Base-by-base conservation (phyloP, 1,140 invertebrate genomes). In the Bilobella aurantiaca region DNA sequence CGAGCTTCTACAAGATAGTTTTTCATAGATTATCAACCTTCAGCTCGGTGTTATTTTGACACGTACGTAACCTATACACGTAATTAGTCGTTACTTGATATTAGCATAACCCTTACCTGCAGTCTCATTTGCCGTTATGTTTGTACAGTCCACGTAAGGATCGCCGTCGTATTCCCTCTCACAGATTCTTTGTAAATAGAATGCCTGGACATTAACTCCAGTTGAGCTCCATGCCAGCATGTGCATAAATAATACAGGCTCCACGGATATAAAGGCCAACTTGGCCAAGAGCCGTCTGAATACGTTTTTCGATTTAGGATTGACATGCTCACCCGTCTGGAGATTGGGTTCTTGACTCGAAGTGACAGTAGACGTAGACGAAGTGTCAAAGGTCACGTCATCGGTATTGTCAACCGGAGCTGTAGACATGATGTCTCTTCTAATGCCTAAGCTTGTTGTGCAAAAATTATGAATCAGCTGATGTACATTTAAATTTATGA, bases 171-270 rank as follows among this genome's bases (percentile, higher is more conserved):
- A 62, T 27, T 37, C 37, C 18, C 27, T 37, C 59, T 30, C 28
- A 23, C 59, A 62, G 12, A 62, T 62, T 27, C 3, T 34, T 3
- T 62, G 12, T 2, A 62, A 21, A 25, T 42, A 62, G 25, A 37
- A 62, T 3, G n/a, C 14, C 27, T 62, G 59, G 25, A 46, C 31
- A 25, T 25, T 62, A 16, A 62, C 5, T 18, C 8, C 59, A 8
- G 25, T 12, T 21, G 32, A 37, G 28, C 31, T 62, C 29, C 59
- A 23, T 30, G 59, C 59, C n/a, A 62, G 3, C 59, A 62, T 62
- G 16, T 62, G 59, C 3, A 62, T 30, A 16, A 62, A 62, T 3
- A 62, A 21, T 21, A 62, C 21, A 14, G 59, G 59, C 25, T 62
- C 59, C 3, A 62, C 32, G 25, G 59, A 42, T 3, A 46, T 12